These are phyloP conservation scores for Drosophila buzzatii DNA, from an alignment of 2,888 invertebrate genomes.

Conservation along the genomic window DNA sequence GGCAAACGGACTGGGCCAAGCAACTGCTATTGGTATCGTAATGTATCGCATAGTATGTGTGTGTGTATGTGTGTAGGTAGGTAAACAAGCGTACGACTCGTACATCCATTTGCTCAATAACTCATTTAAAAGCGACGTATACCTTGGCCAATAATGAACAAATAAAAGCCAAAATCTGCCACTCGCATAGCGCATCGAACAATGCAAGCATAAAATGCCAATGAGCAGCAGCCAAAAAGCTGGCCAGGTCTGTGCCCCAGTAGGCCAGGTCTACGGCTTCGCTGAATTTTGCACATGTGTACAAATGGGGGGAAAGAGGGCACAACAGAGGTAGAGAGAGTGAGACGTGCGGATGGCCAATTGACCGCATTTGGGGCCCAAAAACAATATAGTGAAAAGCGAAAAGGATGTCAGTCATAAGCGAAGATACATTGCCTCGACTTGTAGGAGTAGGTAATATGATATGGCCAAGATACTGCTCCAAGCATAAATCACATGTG, in stretches of 20 bases:
- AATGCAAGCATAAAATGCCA: slow-evolving; percentile 63
- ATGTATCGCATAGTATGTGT: slow-evolving; percentile 13
- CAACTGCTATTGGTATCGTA: slow-evolving; percentile 34
- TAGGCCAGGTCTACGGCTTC: slow-evolving; percentile 36
- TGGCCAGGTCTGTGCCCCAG: slow-evolving; percentile 16
- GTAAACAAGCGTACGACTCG: slow-evolving; percentile 59
- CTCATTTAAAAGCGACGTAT: slow-evolving; percentile 77
- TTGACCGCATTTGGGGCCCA: slow-evolving; percentile 67
- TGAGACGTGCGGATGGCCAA: slow-evolving; percentile 57
- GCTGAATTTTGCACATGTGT: slow-evolving; percentile 54
- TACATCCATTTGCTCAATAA: slow-evolving; percentile 71
- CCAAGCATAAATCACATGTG: slow-evolving; percentile 69
- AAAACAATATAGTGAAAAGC: slow-evolving; percentile 74
- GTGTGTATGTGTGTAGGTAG: slow-evolving; percentile 15
- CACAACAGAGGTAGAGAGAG: neutral
- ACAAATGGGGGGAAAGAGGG: neutral
- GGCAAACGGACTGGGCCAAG: slow-evolving; percentile 21
- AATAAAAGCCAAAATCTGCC: slow-evolving; percentile 76
- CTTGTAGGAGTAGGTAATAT: slow-evolving; percentile 69
- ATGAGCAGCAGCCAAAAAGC: slow-evolving; percentile 42
- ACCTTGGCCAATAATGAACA: slow-evolving; percentile 71
- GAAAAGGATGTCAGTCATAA: slow-evolving; percentile 78
- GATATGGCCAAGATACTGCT: slow-evolving; percentile 74
- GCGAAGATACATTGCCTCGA: slow-evolving; percentile 72
- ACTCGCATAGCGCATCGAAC: slow-evolving; percentile 59